Conservation (phyloP, 2,797 vertebrate genomes). For the Poeciliopsis gracilis region DNA sequence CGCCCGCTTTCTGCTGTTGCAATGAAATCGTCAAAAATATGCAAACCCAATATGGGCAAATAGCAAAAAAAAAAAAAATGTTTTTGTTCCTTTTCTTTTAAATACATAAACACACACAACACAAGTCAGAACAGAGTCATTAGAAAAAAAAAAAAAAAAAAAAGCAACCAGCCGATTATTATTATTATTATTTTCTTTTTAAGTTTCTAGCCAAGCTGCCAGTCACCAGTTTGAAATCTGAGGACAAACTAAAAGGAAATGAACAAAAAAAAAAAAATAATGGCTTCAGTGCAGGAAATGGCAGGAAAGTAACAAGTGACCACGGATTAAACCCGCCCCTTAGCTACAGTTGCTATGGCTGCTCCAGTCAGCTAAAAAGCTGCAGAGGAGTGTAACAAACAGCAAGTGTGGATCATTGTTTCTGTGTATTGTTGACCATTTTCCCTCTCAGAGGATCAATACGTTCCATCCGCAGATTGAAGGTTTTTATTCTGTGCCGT, state of each 20-base stretch:
- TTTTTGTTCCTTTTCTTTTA: slow-evolving; percentile 9
- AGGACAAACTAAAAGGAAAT: slow-evolving; percentile 5
- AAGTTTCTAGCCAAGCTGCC: slow-evolving; percentile 33
- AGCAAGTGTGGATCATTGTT: background rate
- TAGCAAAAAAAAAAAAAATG: slow-evolving; percentile 5
- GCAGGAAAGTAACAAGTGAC: slow-evolving; percentile 6
- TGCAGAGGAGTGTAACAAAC: background rate
- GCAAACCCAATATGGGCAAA: slow-evolving; percentile 79
- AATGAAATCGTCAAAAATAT: background rate
- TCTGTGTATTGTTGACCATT: background rate
- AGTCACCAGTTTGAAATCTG: slow-evolving; percentile 22
- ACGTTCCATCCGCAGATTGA: background rate
- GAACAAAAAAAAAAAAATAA: background rate
- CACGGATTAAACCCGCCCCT: slow-evolving; percentile 18
- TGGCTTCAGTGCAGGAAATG: slow-evolving; percentile 35
- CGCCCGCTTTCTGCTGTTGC: background rate
- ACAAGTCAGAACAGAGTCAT: slow-evolving; percentile 9
- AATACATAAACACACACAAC: slow-evolving; percentile 11
- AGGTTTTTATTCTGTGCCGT: background rate
- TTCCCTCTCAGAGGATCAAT: background rate
- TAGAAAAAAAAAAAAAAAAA: background rate
- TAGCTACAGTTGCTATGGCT: slow-evolving; percentile 2
- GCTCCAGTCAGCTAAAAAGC: background rate
- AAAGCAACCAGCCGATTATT: slow-evolving; percentile 3
- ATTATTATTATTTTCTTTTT: background rate